Evolutionary conservation across 2,888 invertebrate genomes (phyloP), one percentile per base, ranked within the genome.

Genomic region (Eilema caniola): DNA sequence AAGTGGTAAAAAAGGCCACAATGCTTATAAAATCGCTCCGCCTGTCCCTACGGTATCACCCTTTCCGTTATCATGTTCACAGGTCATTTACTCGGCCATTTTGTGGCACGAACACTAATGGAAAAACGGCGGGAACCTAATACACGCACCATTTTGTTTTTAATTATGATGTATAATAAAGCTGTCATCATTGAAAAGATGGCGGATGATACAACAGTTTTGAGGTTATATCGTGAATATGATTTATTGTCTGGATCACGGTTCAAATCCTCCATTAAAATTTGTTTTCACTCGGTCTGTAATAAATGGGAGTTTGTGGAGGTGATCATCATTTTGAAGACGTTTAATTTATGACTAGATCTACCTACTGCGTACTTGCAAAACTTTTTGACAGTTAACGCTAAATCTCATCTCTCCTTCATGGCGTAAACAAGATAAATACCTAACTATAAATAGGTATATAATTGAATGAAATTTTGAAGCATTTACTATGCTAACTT

Each of bases 11-110:
- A n/a, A n/a, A n/a, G n/a, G n/a, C n/a, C n/a, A n/a, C n/a, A n/a
- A n/a, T n/a, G n/a, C n/a, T n/a, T n/a, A 33, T 33, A 33, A 66
- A 72, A 62, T 57, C 77, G 79, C 81, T 72, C 4, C 59, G 31
- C 66, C 12, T 47, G 0, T 7, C 65, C 74, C 70, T 37, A 67
- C 71, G 5, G 5, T 11, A 72, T 1, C 69, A 71, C 60, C 64
- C 71, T 66, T 24, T 66, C 71, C 71, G 83, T 91, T 91, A 91
- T 91, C 91, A 84, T 74, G 83, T 88, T 89, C 89, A 91, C 86
- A 83, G 83, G 77, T 82, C 86, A 87, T 87, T 86, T 83, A 78
- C 31, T 75, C 79, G 64, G 70, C 78, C 81, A 79, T 82, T 82
- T 78, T 79, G 83, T 57, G 79, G 81, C 75, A 81, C 84, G 76